Evolutionary conservation across 1,140 invertebrate genomes (phyloP).

Genomic region (Drosophila pandora): DNA sequence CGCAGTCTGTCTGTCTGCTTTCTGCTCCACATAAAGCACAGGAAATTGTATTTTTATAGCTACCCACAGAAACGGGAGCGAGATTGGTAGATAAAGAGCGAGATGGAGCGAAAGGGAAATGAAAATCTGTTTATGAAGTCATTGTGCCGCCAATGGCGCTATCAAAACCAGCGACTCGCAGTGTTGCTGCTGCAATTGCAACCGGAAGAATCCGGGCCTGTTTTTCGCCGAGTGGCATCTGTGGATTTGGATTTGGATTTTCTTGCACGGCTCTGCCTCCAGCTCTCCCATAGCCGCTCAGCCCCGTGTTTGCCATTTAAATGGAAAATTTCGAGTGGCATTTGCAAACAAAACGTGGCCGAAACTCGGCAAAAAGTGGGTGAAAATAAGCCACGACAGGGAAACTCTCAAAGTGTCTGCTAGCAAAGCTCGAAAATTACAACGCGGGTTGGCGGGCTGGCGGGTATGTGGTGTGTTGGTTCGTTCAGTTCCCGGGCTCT

Average conservation of each 20-base stretch:
- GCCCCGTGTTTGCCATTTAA: slow-evolving; percentile 70
- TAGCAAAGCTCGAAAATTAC: slow-evolving; percentile 38
- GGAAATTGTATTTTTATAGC: slow-evolving; percentile 69
- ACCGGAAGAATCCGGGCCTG: slow-evolving; percentile 29
- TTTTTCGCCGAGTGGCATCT: slow-evolving; percentile 25
- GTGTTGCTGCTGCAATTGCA: slow-evolving; percentile 37
- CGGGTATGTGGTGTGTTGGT: too few relatives aligned
- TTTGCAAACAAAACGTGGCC: slow-evolving; percentile 75
- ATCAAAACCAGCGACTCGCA: slow-evolving; percentile 37
- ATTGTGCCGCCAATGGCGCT: slow-evolving; percentile 65
- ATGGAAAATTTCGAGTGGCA: slow-evolving; percentile 67
- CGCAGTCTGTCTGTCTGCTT: slow-evolving; percentile 5
- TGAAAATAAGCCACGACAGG: slow-evolving; percentile 62
- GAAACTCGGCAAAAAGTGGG: slow-evolving; percentile 63
- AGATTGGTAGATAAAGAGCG: slow-evolving; percentile 12
- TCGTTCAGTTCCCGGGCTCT: slow-evolving; percentile 2
- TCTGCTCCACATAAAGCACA: slow-evolving; percentile 56
- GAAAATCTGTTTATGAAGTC: slow-evolving; percentile 78
- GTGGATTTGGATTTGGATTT: slow-evolving; percentile 7
- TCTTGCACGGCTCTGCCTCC: slow-evolving; percentile 30
- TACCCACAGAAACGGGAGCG: slow-evolving; percentile 21
- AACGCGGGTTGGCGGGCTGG: slow-evolving; percentile 6
- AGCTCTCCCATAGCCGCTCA: not conserved
- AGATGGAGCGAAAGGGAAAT: slow-evolving; percentile 41
- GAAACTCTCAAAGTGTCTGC: slow-evolving; percentile 34